These are phyloP conservation scores for Odontesthes bonariensis DNA, from an alignment of 2,113 vertebrate genomes.

Conservation along the genomic window DNA sequence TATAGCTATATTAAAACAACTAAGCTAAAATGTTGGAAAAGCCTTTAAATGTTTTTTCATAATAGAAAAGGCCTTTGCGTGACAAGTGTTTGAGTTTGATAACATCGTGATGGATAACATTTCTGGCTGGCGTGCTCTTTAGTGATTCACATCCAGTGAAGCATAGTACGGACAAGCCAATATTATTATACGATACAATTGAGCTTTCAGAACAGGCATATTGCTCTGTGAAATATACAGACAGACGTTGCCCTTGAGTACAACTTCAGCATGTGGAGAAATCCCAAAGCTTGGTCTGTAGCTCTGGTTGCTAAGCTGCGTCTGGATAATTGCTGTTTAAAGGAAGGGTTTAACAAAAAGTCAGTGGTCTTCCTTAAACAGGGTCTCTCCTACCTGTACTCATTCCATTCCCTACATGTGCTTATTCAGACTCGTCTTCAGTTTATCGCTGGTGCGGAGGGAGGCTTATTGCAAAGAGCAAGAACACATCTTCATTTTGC, in stretches of 20 bases:
- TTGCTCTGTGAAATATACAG: no score
- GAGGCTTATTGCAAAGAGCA: slow-evolving; percentile 14
- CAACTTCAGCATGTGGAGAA: background rate
- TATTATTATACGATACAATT: no score
- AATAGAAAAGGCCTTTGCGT: background rate
- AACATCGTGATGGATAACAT: background rate
- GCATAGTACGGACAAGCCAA: no score
- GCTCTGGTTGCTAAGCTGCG: background rate
- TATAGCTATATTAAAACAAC: no score
- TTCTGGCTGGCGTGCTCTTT: no score
- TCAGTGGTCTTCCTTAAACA: slow-evolving; percentile 1
- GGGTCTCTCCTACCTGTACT: background rate
- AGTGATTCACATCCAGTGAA: no score
- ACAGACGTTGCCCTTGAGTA: background rate
- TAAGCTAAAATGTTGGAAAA: background rate
- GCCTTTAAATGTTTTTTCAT: background rate
- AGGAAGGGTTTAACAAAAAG: slow-evolving; percentile 6
- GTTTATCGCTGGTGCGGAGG: background rate
- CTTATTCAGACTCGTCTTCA: slow-evolving; percentile 3
- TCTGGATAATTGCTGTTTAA: background rate
- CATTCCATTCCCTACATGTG: slow-evolving; percentile 2
- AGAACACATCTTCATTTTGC: slow-evolving; percentile 12
- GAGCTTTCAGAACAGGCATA: no score
- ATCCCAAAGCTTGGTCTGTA: background rate
- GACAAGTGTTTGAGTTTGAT: background rate